A percentile compares a stretch with the other conserved stretches of the same genome.
phyloP scores from a whole-genome alignment of 2,797 vertebrate species.

The Cuculus canorus region DNA sequence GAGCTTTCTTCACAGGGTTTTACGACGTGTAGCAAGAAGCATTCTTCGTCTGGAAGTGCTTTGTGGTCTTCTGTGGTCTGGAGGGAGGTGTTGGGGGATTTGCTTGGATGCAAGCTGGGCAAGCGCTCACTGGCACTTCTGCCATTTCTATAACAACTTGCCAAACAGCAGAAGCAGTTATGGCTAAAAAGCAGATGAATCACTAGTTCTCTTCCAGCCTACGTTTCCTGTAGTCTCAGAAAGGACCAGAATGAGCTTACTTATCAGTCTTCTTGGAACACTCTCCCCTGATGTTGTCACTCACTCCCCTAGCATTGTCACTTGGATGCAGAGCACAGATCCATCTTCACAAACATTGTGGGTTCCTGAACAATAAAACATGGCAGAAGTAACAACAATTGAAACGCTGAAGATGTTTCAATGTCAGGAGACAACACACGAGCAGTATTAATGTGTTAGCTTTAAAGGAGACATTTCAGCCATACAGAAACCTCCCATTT shows the following conservation, averaged over 20 bases:
- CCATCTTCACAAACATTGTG: background rate
- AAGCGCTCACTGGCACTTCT: accelerated
- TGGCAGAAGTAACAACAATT: background rate
- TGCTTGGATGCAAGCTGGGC: background rate
- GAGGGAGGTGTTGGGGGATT: background rate
- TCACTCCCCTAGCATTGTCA: background rate
- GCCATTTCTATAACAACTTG: background rate
- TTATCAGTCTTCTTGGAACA: background rate
- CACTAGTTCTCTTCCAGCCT: background rate
- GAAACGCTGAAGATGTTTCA: background rate
- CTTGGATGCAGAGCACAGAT: background rate
- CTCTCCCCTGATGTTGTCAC: background rate
- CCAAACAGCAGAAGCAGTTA: background rate
- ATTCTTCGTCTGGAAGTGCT: background rate
- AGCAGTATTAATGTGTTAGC: background rate
- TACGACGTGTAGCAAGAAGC: no score
- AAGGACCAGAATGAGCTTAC: background rate
- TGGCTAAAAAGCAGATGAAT: background rate
- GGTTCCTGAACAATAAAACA: background rate
- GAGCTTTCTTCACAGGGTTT: background rate
- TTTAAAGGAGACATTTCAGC: background rate
- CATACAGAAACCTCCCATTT: background rate
- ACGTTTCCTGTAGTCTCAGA: background rate
- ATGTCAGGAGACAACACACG: background rate
- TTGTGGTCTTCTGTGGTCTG: background rate